phyloP scores from a whole-genome alignment of 2,113 vertebrate species.

The Vireo altiloquus region DNA sequence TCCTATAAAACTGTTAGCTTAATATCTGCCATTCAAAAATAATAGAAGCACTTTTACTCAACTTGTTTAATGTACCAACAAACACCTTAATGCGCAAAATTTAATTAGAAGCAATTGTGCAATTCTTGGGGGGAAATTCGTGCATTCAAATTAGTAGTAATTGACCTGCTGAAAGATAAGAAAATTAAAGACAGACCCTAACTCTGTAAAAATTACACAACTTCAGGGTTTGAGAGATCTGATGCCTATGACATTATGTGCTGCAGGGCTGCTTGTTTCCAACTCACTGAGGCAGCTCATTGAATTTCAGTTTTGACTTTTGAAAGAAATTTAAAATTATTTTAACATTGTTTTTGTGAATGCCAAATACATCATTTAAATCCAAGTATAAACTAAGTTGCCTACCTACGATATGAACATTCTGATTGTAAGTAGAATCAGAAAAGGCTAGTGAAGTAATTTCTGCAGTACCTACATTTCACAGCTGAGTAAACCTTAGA shows the following conservation, averaged over 20 bases:
- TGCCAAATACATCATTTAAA: neutral
- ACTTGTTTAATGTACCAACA: no score
- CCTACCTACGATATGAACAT: neutral
- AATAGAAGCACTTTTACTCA: constrained; percentile 36
- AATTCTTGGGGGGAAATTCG: constrained; percentile 25
- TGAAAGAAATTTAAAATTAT: neutral
- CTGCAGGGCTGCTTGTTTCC: neutral
- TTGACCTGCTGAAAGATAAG: constrained; percentile 26
- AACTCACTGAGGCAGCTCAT: neutral
- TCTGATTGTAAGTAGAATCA: neutral
- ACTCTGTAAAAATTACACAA: neutral
- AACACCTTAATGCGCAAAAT: neutral
- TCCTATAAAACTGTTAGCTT: constrained; percentile 36
- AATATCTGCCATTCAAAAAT: constrained; percentile 49
- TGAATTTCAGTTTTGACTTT: neutral
- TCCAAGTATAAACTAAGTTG: neutral
- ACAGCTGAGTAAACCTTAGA: neutral
- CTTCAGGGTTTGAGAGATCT: neutral
- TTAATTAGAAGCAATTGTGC: constrained; percentile 49
- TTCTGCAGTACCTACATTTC: neutral
- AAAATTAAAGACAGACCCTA: neutral
- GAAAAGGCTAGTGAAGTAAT: neutral
- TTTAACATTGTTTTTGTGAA: neutral
- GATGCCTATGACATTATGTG: neutral
- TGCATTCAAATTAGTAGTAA: constrained; percentile 8